Evolutionary conservation across 1,140 invertebrate species (phyloP).

Genomic region (Drosophila orosa): DNA sequence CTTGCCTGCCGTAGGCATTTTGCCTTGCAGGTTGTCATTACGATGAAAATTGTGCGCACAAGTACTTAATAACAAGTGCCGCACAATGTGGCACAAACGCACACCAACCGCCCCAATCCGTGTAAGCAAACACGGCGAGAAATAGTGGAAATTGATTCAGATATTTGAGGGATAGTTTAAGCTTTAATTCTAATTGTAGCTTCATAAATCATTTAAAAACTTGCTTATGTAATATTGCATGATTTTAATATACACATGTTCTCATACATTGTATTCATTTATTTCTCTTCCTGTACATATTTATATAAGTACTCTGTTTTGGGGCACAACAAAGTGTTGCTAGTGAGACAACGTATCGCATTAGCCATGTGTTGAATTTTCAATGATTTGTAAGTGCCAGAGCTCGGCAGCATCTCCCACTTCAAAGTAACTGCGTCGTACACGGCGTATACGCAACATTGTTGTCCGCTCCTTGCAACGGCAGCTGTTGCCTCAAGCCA

Average conservation of each 20-base stretch:
- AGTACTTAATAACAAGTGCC: constrained; percentile 82
- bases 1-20: constrained; percentile 70
- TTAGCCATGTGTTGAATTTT: constrained; percentile 81
- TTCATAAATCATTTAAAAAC: no score
- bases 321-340: constrained; percentile 53
- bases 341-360: constrained; percentile 70
- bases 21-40: constrained; percentile 80
- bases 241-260: no score
- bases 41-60: constrained; percentile 76
- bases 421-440: constrained; percentile 47
- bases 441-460: constrained; percentile 54
- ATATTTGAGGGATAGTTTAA: no score
- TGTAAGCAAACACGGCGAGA: background rate
- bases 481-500: constrained; percentile 41
- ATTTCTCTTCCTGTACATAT: background rate
- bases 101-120: constrained; percentile 11
- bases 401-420: constrained; percentile 45
- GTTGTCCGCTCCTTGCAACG: constrained; percentile 44
- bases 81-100: constrained; percentile 68
- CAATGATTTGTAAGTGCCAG: constrained; percentile 76
- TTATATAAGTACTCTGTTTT: constrained; percentile 24
- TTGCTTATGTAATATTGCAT: no score
- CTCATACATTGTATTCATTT: no score
- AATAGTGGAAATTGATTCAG: background rate
- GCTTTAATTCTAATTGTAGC: no score